These are phyloP conservation scores for Erythrolamprus reginae DNA, from an alignment of 2,113 vertebrate genomes.

Conservation along the genomic window DNA sequence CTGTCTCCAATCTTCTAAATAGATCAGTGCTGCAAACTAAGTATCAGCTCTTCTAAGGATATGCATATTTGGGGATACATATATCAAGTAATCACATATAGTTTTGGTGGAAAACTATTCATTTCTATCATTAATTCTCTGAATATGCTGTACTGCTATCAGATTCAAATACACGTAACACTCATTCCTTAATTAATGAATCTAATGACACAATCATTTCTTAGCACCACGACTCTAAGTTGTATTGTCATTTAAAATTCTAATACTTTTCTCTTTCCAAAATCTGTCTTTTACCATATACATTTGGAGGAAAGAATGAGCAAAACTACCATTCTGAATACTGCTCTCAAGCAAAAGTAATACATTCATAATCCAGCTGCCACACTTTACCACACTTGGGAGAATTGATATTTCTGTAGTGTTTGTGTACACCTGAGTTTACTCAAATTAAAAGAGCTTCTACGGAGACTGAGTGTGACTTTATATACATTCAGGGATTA, in stretches of 20 bases:
- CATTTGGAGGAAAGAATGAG: not conserved
- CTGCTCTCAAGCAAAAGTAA: not conserved
- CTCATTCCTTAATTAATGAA: not conserved
- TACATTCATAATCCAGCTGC: not conserved
- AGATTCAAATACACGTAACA: slow-evolving; percentile 21
- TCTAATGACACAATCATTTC: slow-evolving; percentile 17
- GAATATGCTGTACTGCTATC: slow-evolving; percentile 16
- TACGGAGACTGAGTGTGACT: too few relatives aligned
- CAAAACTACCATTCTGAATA: not conserved
- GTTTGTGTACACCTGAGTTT: not conserved
- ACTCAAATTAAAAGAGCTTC: not conserved
- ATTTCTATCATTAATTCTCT: slow-evolving; percentile 31
- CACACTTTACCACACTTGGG: not conserved
- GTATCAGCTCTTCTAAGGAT: slow-evolving; percentile 28
- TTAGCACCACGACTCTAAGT: not conserved
- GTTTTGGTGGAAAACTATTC: slow-evolving; percentile 35
- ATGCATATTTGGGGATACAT: slow-evolving; percentile 2
- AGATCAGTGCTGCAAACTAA: accelerated
- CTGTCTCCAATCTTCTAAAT: slow-evolving; percentile 25
- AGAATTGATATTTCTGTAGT: not conserved
- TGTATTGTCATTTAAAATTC: not conserved
- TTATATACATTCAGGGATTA: not conserved
- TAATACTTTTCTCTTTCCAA: not conserved
- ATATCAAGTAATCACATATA: slow-evolving; percentile 37
- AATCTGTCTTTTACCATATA: not conserved